Base-by-base conservation (phyloP, 2,888 invertebrate genomes). In the Diachrysia chrysitis region DNA sequence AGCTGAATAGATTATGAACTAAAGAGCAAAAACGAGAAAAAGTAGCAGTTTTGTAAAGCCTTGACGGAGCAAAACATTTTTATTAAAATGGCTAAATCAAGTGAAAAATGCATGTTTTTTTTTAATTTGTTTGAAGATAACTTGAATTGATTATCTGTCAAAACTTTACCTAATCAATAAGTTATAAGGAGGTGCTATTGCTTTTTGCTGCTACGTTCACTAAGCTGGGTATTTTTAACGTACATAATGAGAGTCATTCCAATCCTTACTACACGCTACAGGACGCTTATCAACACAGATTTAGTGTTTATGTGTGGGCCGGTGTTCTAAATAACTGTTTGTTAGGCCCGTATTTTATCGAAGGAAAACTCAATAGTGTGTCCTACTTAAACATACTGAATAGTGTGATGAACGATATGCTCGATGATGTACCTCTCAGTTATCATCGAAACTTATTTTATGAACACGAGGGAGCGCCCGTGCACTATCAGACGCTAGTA, bases 361-460 rank as follows among this genome's bases (percentile, higher is more conserved):
- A 32, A 32, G 32, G 32, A 32, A 32, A 7, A 32, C 32, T 32
- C 6, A 32, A 32, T 32, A 32, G 32, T 32, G 32, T 10, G 32
- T 46, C 46, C 1, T 46, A 46, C 46, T 2, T 46, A 12, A 7
- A 46, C 46, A 46, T 46, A 12, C 16, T 46, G 17, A 19, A 48
- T 7, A 48, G 48, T 48, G 48, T 48, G 48, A 7, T 48, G 48
- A 48, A 48, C 48, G 12, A 48, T 6, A 48, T 48, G 48, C 48
- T 48, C 6, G 48, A 48, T 48, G 48, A 48, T 17, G 48, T 48
- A 17, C n/a, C n/a, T n/a, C 2, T 48, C 1, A 48, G 48, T 48
- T 19, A 48, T 48, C 48, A 48, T 48, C 48, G 48, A 48, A 48
- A 48, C 48, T 17, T 48, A 48, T 48, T 48, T 17, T 48, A 48